These are phyloP conservation scores for Catharus fuscescens DNA, from an alignment of 2,113 vertebrate species.

Conservation along the genomic window DNA sequence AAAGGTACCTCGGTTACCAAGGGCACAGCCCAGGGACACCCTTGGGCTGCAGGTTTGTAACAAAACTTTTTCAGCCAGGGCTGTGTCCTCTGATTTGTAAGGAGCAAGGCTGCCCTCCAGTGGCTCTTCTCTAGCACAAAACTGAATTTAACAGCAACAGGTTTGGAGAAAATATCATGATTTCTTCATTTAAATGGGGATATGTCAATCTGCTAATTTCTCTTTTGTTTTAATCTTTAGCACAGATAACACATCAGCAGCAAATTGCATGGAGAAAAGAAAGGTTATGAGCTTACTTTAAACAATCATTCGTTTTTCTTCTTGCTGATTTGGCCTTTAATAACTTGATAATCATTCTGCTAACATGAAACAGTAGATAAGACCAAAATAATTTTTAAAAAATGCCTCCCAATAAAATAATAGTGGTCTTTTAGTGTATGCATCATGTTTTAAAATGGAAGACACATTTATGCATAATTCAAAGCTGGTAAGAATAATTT, in stretches of 20 bases:
- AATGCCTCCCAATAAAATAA: neutral
- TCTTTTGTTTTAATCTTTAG: neutral
- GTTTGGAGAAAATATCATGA: neutral
- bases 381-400: neutral
- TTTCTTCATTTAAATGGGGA: neutral
- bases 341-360: neutral
- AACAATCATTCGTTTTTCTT: neutral
- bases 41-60: neutral
- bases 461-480: neutral
- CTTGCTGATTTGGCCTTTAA: neutral
- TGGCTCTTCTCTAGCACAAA: neutral
- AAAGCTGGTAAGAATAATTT: neutral
- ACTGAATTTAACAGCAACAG: neutral
- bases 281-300: neutral
- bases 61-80: neutral
- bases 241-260: rapidly evolving
- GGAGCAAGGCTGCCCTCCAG: conserved; percentile 74
- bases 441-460: neutral
- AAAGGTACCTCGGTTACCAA: neutral
- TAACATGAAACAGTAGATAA: neutral
- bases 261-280: neutral
- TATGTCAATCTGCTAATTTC: neutral
- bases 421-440: rapidly evolving
- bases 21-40: neutral
- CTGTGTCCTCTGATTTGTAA: neutral